Base-by-base conservation (phyloP, 2,797 vertebrate genomes). In the Sebastes hopkinsi region DNA sequence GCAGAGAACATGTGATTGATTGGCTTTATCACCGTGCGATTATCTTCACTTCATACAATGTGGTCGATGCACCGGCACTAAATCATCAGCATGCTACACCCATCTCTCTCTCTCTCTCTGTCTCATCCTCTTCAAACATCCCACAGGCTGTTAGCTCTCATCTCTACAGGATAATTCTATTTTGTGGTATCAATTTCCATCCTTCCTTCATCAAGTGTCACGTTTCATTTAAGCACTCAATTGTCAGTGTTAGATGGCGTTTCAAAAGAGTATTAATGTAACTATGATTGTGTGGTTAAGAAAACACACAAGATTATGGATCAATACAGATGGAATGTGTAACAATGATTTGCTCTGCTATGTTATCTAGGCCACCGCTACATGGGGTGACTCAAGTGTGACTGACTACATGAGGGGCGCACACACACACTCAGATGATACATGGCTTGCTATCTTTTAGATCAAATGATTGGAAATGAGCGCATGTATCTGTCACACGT, bases 61-160 rank as follows among this genome's bases (percentile, higher is more conserved):
- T 55, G 80, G 74, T 85, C 54, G n/a, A 84, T 83, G 64, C 69
- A 69, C 69, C 4, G 18, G 36, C 77, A 42, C 74, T 88, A 80
- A 83, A 92, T 91, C 80, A 91, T 80, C 82, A 80, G 75, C 79
- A 9, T 74, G 62, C 76, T 59, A 8, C 84, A 72, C 62, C 42
- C 52, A 55, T 76, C 65, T 46, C 50, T 25, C 65, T 69, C 65
- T 79, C 70, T 65, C 66, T 25, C 65, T 36, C 58, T 76, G 66
- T 29, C 61, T 83, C 77, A 61, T 80, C 78, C 50, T 54, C 73
- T 71, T 74, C 66, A 83, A 80, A 77, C 81, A 81, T 69, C 85
- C 82, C 86, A 79, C 89, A 72, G 18, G 18, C 67, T 66, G 75
- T 81, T 80, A 36, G 75, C 55, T 52, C 74, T 75, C 74, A 67